A percentile compares a stretch with the other conserved stretches of the same genome.
These are phyloP conservation scores for Orchestes rusci DNA, from an alignment of 2,888 invertebrate species.

Conservation along the genomic window DNA sequence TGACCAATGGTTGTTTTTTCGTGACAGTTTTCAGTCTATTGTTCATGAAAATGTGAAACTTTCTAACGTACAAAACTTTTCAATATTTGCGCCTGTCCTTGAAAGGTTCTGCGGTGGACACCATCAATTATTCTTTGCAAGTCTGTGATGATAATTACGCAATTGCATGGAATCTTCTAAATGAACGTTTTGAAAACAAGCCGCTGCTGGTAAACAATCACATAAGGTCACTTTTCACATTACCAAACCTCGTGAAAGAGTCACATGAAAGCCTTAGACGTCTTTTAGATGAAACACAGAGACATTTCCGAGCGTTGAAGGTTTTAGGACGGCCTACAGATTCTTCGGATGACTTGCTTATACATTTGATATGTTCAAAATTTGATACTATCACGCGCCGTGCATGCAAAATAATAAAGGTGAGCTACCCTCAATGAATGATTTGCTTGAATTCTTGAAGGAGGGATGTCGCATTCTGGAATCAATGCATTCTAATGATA, in stretches of 20 bases:
- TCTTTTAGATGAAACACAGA: conserved; percentile 9
- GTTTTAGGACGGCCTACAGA: conserved; percentile 10
- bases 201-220: conserved; percentile 15
- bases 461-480: conserved; percentile 13
- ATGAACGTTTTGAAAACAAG: conserved; percentile 20
- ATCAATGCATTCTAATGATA: conserved; percentile 3
- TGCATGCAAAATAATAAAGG: conserved; percentile 3
- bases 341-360: conserved; percentile 19
- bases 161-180: conserved; percentile 17
- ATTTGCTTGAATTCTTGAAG: conserved; percentile 12
- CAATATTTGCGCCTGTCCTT: conserved; percentile 14
- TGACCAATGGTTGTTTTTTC: conserved; percentile 5
- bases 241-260: conserved; percentile 15
- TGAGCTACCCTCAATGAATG: conserved; percentile 6
- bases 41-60: conserved; percentile 8
- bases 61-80: conserved; percentile 17
- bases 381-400: conserved; percentile 11
- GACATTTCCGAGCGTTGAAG: conserved; percentile 14
- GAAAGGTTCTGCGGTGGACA: conserved; percentile 14
- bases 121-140: conserved; percentile 9
- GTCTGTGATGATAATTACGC: conserved; percentile 16
- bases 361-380: conserved; percentile 11
- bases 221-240: conserved; percentile 15
- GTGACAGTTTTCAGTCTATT: conserved; percentile 6
- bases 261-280: conserved; percentile 10